Conservation (phyloP, 64 coral and sea anemone genomes). For the Montipora sp. region DNA sequence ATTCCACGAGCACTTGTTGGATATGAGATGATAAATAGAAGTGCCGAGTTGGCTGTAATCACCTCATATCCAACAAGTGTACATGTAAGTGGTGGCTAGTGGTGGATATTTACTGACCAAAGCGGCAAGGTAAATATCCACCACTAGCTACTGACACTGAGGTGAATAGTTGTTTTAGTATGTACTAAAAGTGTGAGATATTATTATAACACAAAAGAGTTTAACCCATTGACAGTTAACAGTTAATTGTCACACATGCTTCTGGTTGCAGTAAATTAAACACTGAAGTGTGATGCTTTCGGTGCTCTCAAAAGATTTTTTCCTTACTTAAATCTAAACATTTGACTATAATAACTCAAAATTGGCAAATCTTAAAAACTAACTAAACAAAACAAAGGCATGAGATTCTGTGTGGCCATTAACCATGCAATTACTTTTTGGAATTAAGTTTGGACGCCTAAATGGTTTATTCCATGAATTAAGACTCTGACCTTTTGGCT, state of each 20-base stretch:
- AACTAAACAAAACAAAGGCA: background rate
- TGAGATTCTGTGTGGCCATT: slow-evolving; percentile 70
- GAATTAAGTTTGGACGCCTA: background rate
- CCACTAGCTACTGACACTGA: no score
- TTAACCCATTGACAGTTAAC: background rate
- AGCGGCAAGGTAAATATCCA: no score
- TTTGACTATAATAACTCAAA: background rate
- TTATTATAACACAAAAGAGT: no score
- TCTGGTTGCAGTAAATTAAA: background rate
- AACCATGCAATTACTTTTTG: slow-evolving; percentile 40
- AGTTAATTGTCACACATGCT: slow-evolving; percentile 62
- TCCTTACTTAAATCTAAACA: background rate
- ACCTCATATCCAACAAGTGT: no score
- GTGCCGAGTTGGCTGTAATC: no score
- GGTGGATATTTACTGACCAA: no score
- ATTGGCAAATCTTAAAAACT: background rate
- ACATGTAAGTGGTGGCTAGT: no score
- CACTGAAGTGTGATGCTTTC: background rate
- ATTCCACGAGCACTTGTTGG: no score
- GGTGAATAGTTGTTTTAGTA: no score
- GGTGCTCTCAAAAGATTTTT: background rate
- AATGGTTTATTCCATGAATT: slow-evolving; percentile 49
- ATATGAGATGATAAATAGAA: no score
- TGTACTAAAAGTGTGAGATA: no score
- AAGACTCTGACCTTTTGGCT: slow-evolving; percentile 6